Evolutionary conservation across 2,797 vertebrate genomes (phyloP).

Genomic region (Tauraco hartlaubi): DNA sequence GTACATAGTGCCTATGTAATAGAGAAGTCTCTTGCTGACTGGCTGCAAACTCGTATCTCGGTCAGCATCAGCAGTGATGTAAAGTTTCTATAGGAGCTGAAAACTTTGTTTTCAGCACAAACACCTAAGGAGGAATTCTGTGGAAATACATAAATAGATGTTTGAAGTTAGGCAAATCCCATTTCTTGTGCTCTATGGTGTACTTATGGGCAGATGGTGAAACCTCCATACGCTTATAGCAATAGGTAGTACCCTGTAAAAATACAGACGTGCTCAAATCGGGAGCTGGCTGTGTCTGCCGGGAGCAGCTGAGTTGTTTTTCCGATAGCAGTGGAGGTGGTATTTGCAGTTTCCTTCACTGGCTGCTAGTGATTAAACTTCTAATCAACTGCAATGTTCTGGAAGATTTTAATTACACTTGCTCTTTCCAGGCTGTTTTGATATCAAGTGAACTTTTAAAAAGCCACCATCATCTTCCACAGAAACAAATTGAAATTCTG

Average conservation of each 20-base stretch:
- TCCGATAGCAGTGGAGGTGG: background rate
- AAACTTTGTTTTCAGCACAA: background rate
- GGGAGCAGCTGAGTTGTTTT: background rate
- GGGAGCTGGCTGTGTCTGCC: background rate
- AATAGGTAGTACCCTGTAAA: background rate
- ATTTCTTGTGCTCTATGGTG: background rate
- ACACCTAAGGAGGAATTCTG: background rate
- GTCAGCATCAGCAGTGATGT: background rate
- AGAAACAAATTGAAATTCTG: background rate
- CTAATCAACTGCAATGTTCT: background rate
- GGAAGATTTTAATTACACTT: conserved; percentile 61
- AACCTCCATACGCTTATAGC: background rate
- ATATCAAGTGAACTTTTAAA: conserved; percentile 36
- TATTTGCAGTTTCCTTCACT: conserved; percentile 2
- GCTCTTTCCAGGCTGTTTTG: conserved; percentile 44
- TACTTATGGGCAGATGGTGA: background rate
- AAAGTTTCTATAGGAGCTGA: background rate
- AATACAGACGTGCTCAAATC: background rate
- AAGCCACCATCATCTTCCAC: background rate
- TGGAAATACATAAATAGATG: background rate
- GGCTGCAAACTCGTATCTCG: rapidly evolving
- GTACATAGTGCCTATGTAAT: rapidly evolving
- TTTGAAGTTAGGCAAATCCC: background rate
- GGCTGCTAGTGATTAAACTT: conserved; percentile 22
- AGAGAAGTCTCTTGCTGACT: rapidly evolving